Evolutionary conservation across 2,797 vertebrate species (phyloP), one percentile per base, ranked within the genome.

Genomic region (Zalophus californianus): DNA sequence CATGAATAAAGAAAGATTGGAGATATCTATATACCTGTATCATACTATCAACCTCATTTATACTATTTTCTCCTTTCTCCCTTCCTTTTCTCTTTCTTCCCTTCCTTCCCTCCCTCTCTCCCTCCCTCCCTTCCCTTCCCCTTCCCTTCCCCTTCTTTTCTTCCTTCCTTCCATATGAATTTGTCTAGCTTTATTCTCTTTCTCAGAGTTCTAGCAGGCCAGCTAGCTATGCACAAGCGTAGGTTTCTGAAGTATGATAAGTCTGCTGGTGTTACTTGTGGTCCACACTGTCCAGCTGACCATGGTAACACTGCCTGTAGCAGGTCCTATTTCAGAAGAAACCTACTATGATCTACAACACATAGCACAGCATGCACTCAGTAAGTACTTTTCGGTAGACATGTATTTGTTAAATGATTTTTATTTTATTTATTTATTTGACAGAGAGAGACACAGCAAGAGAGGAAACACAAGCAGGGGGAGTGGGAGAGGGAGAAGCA

Each of bases 331-430:
- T 94, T 92, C 60, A 66, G 23, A 66, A 86, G 32, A 85, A 88
- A 60, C 4, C 38, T 75, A 18, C 21, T 8, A 25, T 14, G 23
- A 62, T 10, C 21, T 64, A 58, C 1, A 93, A 25, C 7, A 68
- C 29, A 9, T 7, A 44, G 7, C 21, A 38, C 32, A 84, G n/a
- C 1, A 41, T 2, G 44, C 4, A 41, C 5, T 35, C 41, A 41
- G 27, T 23, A 48, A 56, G 3, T 54, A 48, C 20, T 58, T 54
- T 94, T 83, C 54, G 52, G 7, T 29, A 52, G 20, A 23, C 29
- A 88, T 27, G 48, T 38, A 86, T 58, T 96, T 73, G 50, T 86
- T 89, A 50, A 79, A 11, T 84, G 56, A 62, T 77, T 92, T 44
- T 77, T 35, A 44, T 44, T 44, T 44, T 44, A 44, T 44, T 44